A percentile compares a stretch with the other conserved stretches of the same genome.
These are phyloP conservation scores for Meteorus sp. DNA, from an alignment of 1,140 invertebrate genomes.

Conservation along the genomic window DNA sequence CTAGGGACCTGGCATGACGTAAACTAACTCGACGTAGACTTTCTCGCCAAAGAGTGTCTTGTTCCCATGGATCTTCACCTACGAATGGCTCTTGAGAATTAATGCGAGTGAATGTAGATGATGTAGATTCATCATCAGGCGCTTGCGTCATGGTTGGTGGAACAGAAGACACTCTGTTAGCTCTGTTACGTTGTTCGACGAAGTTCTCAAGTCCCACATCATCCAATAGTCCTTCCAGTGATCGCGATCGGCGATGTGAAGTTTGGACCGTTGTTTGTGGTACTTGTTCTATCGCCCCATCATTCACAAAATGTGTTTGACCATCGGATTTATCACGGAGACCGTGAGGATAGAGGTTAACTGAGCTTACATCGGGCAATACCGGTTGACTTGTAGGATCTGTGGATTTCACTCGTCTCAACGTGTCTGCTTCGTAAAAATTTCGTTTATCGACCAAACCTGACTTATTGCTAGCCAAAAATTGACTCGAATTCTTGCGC, in stretches of 20 bases:
- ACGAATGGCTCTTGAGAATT: conserved; percentile 35
- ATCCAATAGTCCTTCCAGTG: conserved; percentile 67
- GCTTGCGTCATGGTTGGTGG: conserved; percentile 10
- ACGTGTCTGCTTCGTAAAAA: conserved; percentile 71
- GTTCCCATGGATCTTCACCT: conserved; percentile 78
- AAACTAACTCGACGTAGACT: conserved; percentile 76
- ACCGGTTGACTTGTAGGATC: conserved; percentile 44
- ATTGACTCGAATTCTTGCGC: conserved; percentile 68
- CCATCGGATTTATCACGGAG: conserved; percentile 50
- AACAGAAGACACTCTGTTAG: conserved; percentile 29
- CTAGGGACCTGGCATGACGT: conserved; percentile 77
- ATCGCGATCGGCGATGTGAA: conserved; percentile 59
- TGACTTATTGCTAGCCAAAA: conserved; percentile 63
- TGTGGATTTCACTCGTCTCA: conserved; percentile 63
- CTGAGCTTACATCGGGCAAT: conserved; percentile 46
- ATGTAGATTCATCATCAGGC: conserved; percentile 15
- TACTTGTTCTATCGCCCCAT: neutral
- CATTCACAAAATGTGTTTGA: conserved; percentile 16
- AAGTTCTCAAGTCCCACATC: conserved; percentile 57
- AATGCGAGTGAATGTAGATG: conserved; percentile 4
- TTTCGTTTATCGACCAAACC: conserved; percentile 73
- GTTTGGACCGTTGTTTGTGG: conserved; percentile 24
- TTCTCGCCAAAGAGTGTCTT: conserved; percentile 79
- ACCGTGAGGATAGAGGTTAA: conserved; percentile 61
- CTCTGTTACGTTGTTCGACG: conserved; percentile 40